These are phyloP conservation scores for Cheumatopsyche charites DNA, from an alignment of 1,140 invertebrate genomes.

Conservation along the genomic window DNA sequence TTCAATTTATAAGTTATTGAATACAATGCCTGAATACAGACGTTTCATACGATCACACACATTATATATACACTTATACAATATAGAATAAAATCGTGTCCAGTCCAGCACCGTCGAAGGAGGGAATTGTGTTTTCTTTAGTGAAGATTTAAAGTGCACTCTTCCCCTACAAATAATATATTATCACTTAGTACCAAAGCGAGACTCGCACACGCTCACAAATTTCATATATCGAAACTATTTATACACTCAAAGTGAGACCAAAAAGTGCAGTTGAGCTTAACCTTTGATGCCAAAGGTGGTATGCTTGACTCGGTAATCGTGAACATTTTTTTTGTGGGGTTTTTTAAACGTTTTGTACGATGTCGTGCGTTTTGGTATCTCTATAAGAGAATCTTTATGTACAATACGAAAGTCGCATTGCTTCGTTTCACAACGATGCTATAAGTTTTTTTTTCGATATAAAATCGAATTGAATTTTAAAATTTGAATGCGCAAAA, in stretches of 20 bases:
- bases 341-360: background rate
- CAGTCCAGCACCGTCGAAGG: constrained; percentile 2
- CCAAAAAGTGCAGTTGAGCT: constrained; percentile 32
- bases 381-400: constrained; percentile 1
- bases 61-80: too few species aligned
- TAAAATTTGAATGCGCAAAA: too few species aligned
- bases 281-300: constrained; percentile 43
- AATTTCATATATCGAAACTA: background rate
- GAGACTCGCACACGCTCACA: background rate
- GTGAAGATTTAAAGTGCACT: constrained; percentile 23
- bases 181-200: constrained; percentile 25
- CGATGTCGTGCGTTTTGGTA: constrained; percentile 23
- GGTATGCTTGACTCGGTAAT: constrained; percentile 43
- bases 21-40: too few species aligned
- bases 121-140: constrained; percentile 10
- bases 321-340: constrained; percentile 38
- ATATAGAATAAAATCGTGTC: constrained; percentile 5
- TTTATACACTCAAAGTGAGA: constrained; percentile 7
- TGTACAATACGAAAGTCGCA: background rate
- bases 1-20: too few species aligned
- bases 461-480: too few species aligned
- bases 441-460: too few species aligned
- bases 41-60: too few species aligned
- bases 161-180: constrained; percentile 43
- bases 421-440: too few species aligned